Conservation (phyloP, 1,140 invertebrate genomes). For the Phortica variegata region DNA sequence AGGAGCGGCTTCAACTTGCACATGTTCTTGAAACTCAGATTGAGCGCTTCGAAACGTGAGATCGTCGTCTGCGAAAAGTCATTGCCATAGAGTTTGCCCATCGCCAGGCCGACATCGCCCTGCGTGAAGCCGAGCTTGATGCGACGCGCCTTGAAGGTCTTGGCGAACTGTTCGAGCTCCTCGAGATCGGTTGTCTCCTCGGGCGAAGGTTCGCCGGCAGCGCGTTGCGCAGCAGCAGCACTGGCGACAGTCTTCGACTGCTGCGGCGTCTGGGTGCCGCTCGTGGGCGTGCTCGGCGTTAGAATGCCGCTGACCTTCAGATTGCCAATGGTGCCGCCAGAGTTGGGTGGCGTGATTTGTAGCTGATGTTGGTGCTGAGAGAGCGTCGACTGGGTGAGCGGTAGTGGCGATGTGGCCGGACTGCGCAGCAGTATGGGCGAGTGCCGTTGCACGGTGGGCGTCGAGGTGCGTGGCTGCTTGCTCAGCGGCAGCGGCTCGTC, state of each 20-base stretch:
- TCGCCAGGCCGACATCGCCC: slow-evolving; percentile 96
- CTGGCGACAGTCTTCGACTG: slow-evolving; percentile 57
- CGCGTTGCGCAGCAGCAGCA: slow-evolving; percentile 56
- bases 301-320: slow-evolving; percentile 57
- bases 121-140: slow-evolving; percentile 98
- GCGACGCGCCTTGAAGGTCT: slow-evolving; percentile 92
- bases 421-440: slow-evolving; percentile 51
- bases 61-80: slow-evolving; percentile 99
- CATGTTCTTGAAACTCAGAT: slow-evolving; percentile 99
- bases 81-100: slow-evolving; percentile 98
- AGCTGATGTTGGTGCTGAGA: slow-evolving; percentile 12
- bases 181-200: slow-evolving; percentile 94
- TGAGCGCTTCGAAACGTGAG: slow-evolving; percentile 96
- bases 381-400: slow-evolving; percentile 21
- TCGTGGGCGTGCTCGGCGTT: slow-evolving; percentile 62
- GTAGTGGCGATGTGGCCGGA: slow-evolving; percentile 42
- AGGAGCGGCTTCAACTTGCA: slow-evolving; percentile 97
- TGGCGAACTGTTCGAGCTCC: slow-evolving; percentile 94
- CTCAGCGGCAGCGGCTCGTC: slow-evolving; percentile 58
- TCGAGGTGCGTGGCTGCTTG: slow-evolving; percentile 58
- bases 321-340: slow-evolving; percentile 28
- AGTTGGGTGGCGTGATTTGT: slow-evolving; percentile 57
- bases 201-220: slow-evolving; percentile 72
- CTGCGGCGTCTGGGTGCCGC: slow-evolving; percentile 60
- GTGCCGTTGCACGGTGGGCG: slow-evolving; percentile 57